Evolutionary conservation across 2,797 vertebrate species (phyloP).

Genomic region (Spheniscus humboldti): DNA sequence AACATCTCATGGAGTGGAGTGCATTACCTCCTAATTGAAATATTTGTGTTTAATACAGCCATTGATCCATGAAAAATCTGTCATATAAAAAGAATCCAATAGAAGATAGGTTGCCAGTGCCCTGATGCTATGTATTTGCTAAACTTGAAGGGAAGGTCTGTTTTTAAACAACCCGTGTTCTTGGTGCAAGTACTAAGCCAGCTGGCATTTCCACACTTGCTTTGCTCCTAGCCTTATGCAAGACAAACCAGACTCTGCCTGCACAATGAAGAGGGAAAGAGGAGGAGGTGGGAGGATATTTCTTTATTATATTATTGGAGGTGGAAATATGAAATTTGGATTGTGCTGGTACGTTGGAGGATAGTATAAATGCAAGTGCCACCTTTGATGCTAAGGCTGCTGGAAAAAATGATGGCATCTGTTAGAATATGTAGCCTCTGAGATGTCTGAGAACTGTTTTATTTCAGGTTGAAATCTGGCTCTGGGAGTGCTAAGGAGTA

Average conservation of each 20-base stretch:
- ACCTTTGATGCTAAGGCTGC: not conserved
- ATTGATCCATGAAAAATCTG: not conserved
- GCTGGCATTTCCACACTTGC: not conserved
- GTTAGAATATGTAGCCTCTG: not conserved
- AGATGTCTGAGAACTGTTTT: not conserved
- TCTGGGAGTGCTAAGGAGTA: not conserved
- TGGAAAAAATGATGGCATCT: not conserved
- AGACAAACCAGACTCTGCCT: not conserved
- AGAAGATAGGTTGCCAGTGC: not conserved
- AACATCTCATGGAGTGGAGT: not conserved
- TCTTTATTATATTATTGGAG: not conserved
- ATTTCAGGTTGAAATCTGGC: not conserved
- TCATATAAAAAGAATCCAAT: not conserved
- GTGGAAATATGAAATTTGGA: not conserved
- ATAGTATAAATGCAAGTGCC: not conserved
- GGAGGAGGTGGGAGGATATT: not conserved
- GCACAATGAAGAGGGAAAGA: not conserved
- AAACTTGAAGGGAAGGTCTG: not conserved
- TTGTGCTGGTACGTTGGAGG: not conserved
- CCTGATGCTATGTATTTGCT: fast-evolving
- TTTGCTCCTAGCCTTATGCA: not conserved
- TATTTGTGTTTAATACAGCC: not conserved
- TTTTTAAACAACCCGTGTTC: not conserved
- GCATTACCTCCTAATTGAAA: not conserved
- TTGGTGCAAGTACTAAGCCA: not conserved